Conservation (phyloP, 2,888 invertebrate species). For the Nasonia oneida region DNA sequence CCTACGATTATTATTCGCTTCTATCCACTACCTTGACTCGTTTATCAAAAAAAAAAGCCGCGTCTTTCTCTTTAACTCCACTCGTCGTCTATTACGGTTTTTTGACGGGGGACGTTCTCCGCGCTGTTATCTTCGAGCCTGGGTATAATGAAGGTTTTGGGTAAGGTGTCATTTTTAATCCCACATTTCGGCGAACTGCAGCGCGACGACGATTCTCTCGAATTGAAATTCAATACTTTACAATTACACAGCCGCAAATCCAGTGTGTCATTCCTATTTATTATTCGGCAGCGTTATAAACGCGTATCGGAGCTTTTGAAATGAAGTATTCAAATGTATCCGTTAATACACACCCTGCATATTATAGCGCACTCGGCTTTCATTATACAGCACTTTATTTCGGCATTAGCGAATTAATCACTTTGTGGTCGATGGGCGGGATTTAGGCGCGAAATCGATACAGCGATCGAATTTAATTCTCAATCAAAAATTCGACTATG, state of each 20-base stretch:
- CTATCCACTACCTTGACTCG: not conserved
- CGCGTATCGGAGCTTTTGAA: not conserved
- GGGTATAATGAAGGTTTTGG: not conserved
- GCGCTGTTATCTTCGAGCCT: not conserved
- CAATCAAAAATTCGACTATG: not conserved
- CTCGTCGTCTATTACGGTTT: not conserved
- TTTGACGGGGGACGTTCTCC: not conserved
- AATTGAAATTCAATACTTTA: not conserved
- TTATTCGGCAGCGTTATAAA: not conserved
- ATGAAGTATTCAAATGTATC: conserved; percentile 39
- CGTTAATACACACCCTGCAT: not conserved
- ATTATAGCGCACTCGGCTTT: not conserved
- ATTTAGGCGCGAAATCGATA: conserved; percentile 26
- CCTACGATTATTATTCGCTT: not conserved
- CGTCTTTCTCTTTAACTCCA: not conserved
- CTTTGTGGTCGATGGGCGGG: not conserved
- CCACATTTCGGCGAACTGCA: not conserved
- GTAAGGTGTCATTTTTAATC: too few species aligned
- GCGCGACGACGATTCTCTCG: not conserved
- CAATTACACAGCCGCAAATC: not conserved
- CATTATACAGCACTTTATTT: conserved; percentile 11
- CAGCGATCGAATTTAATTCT: conserved; percentile 33
- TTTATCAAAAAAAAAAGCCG: too few species aligned
- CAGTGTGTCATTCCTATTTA: not conserved
- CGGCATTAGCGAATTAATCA: conserved; percentile 32